Percentiles rank a stretch among this genome's conserved stretches.
Conservation (phyloP, 2,888 invertebrate genomes). For the Archaeoteleia sp. region DNA sequence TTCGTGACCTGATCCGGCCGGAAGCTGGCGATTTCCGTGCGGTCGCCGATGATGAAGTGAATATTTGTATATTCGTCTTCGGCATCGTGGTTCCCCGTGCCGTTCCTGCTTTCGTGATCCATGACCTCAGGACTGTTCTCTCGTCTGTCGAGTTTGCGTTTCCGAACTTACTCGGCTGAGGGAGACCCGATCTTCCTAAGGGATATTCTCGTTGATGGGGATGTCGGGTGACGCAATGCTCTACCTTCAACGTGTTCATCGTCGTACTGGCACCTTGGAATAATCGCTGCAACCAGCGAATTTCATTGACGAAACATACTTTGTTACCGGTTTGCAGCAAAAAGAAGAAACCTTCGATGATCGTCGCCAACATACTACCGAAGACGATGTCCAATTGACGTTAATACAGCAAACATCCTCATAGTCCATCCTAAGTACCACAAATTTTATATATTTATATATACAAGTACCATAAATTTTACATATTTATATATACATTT, state of each 20-base stretch:
- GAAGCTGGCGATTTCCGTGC: constrained; percentile 67
- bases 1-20: constrained; percentile 69
- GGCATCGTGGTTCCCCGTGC: constrained; percentile 64
- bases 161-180: constrained; percentile 17
- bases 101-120: constrained; percentile 70
- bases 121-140: constrained; percentile 62
- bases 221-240: constrained; percentile 69
- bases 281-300: constrained; percentile 47
- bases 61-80: constrained; percentile 68
- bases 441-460: neutral
- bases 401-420: constrained; percentile 52
- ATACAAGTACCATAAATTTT: neutral
- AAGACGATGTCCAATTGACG: constrained; percentile 44
- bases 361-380: constrained; percentile 27
- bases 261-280: constrained; percentile 72
- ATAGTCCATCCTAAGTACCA: constrained; percentile 65
- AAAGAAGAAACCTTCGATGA: constrained; percentile 31
- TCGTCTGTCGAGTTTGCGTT: constrained; percentile 31
- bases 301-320: constrained; percentile 33
- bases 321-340: constrained; percentile 50
- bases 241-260: constrained; percentile 71
- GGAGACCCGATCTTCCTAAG: constrained; percentile 31
- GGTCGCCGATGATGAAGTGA: constrained; percentile 69
- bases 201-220: constrained; percentile 54
- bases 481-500: constrained; percentile 7